Base-by-base conservation (phyloP, 2,797 vertebrate genomes). In the Zenarchopterus dispar region DNA sequence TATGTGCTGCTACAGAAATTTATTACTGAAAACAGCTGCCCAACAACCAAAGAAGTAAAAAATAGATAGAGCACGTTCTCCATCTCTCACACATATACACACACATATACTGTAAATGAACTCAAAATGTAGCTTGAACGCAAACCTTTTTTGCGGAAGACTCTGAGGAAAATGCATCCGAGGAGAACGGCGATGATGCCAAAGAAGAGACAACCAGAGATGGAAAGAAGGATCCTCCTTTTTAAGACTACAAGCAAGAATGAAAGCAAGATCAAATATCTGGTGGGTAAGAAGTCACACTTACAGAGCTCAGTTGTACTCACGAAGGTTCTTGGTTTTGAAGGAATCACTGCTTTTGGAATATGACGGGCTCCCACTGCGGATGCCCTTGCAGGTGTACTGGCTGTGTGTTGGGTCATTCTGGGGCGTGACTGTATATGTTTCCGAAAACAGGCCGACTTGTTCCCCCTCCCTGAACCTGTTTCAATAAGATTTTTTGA, bases 211-310 rank as follows among this genome's bases (percentile, higher is more conserved):
- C 64, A 87, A 39, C 92, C 91, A 22, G 88, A 87, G 74, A 94
- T 88, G 61, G 93, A 80, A 6, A 93, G 92, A 67, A 93, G 86
- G n/a, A 93, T 63, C 56, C 92, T 84, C 63, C 93, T 89, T 81
- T 93, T 94, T 56, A 93, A 55, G 67, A 93, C 93, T 94, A 56
- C 21, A 74, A 24, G 21, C 3, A 15, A 77, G 22, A 26, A 55
- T 44, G n/a, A 18, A 15, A 8, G 0, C 46, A 39, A 11, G 2
- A 59, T 52, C 43, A 1, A 11, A 13, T 66, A 39, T 43, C 67
- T 59, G 6, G 8, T 18, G 23, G 8, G 9, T 31, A 33, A 43
- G 39, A 28, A 51, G 0, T 33, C 0, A 19, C 0, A 45, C 17
- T 16, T 52, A 6, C 21, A 43, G 18, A 23, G 1, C 22, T 36